phyloP scores from a whole-genome alignment of 2,113 vertebrate genomes.

The Coptodon rendalli region DNA sequence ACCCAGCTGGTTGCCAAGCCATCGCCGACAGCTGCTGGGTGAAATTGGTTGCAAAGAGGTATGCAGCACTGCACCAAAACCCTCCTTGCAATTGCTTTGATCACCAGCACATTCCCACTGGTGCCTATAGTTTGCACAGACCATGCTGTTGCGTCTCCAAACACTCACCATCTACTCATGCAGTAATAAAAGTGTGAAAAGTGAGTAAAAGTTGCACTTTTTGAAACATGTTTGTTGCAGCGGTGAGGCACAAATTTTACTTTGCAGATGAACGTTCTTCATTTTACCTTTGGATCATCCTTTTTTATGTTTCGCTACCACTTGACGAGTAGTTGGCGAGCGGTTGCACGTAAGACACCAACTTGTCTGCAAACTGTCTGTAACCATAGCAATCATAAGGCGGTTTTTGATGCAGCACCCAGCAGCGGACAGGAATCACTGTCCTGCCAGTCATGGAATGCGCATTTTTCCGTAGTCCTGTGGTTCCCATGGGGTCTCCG shows the following conservation, averaged over 20 bases:
- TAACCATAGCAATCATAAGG: background rate
- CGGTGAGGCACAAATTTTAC: background rate
- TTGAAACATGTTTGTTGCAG: background rate
- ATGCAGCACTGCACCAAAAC: background rate
- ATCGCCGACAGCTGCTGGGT: background rate
- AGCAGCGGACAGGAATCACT: background rate
- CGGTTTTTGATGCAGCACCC: background rate
- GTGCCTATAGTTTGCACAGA: background rate
- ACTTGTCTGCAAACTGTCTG: background rate
- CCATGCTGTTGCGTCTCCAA: rapidly evolving
- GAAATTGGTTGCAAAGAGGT: background rate
- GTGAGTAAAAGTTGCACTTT: background rate
- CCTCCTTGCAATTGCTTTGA: background rate
- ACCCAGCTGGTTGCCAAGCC: background rate
- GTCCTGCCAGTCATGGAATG: background rate
- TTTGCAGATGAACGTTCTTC: background rate
- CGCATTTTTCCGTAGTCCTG: background rate
- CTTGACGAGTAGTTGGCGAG: background rate
- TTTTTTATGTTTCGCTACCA: background rate
- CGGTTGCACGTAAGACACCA: background rate
- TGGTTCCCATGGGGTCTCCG: background rate
- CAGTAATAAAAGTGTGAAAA: background rate
- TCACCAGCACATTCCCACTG: background rate
- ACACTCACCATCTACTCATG: background rate
- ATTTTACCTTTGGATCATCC: background rate